These are phyloP conservation scores for Podarcis lilfordi DNA, from an alignment of 2,797 vertebrate genomes.

Conservation along the genomic window DNA sequence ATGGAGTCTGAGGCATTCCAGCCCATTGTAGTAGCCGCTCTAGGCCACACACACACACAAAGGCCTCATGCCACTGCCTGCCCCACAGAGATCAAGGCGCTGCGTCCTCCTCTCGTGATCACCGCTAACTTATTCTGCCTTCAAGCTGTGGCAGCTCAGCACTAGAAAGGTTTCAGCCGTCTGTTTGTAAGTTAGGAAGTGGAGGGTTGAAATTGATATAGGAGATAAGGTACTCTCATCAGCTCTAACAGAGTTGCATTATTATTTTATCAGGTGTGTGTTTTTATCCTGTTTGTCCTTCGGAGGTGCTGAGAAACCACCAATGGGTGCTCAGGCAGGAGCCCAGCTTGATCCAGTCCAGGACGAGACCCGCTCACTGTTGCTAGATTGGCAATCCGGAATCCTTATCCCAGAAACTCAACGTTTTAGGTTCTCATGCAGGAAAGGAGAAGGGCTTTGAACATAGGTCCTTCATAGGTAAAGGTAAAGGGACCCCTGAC, in stretches of 20 bases:
- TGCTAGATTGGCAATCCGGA: too few relatives aligned
- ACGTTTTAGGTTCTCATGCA: neutral
- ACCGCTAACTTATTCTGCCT: too few relatives aligned
- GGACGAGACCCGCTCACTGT: too few relatives aligned
- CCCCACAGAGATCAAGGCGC: neutral
- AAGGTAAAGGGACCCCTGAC: too few relatives aligned
- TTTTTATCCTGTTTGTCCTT: neutral
- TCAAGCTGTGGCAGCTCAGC: neutral
- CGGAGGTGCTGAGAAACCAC: too few relatives aligned
- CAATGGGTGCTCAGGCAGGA: too few relatives aligned
- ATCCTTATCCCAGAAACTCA: neutral
- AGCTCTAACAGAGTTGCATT: neutral
- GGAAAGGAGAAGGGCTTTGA: neutral
- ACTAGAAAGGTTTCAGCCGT: neutral
- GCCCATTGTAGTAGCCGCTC: neutral
- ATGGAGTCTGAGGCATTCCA: neutral
- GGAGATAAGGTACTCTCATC: neutral
- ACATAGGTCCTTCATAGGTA: neutral
- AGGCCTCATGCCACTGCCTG: neutral
- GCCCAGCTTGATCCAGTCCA: too few relatives aligned
- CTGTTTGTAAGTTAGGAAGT: neutral
- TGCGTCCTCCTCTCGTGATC: too few relatives aligned
- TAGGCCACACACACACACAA: neutral
- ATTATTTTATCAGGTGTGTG: neutral
- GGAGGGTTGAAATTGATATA: neutral